phyloP scores from a whole-genome alignment of 2,797 vertebrate genomes.

The Channa striata region DNA sequence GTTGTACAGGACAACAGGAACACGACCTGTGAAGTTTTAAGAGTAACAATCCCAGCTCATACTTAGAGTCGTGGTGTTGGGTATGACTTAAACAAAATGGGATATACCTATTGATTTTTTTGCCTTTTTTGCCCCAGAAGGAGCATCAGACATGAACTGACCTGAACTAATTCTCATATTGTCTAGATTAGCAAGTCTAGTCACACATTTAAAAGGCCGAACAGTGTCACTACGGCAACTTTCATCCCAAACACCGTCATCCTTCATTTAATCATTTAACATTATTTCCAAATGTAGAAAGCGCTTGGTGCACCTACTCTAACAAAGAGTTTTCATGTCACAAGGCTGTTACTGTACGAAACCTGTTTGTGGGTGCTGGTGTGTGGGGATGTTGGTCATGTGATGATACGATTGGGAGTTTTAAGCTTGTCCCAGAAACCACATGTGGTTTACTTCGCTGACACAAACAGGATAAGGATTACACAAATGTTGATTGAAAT shows the following conservation, averaged over 20 bases:
- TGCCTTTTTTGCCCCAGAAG: too few species aligned
- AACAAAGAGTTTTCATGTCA: background rate
- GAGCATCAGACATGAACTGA: too few species aligned
- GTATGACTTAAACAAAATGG: background rate
- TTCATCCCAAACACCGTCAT: too few species aligned
- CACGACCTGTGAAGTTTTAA: slow-evolving; percentile 14
- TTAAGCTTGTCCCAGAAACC: background rate
- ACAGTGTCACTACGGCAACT: too few species aligned
- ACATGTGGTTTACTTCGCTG: background rate
- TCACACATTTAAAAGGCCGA: too few species aligned
- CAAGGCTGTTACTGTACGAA: background rate
- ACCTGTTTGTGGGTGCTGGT: background rate
- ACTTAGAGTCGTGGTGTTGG: background rate
- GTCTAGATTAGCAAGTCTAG: too few species aligned
- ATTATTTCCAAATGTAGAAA: background rate
- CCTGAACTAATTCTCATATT: too few species aligned
- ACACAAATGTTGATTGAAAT: background rate
- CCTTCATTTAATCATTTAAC: background rate
- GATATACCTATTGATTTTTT: too few species aligned
- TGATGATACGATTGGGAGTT: background rate
- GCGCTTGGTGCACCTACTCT: background rate
- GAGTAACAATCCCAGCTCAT: background rate
- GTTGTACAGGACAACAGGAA: slow-evolving; percentile 39
- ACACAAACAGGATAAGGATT: background rate
- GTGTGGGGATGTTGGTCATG: background rate